These are phyloP conservation scores for Lacerta viridis DNA, from an alignment of 2,797 vertebrate genomes.

Conservation along the genomic window DNA sequence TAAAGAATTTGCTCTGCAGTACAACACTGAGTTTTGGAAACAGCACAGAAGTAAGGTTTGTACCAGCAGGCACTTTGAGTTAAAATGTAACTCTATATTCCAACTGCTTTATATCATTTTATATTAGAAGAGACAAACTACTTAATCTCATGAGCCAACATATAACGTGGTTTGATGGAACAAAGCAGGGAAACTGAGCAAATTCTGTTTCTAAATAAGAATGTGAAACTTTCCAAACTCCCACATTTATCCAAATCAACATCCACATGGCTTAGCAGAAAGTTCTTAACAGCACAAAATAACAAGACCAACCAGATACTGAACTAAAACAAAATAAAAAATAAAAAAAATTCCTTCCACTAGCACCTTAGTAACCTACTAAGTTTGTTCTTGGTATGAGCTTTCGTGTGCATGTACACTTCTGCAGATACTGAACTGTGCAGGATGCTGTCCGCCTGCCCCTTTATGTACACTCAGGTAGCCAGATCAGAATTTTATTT, in stretches of 20 bases:
- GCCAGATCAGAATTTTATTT: background rate
- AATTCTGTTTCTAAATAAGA: slow-evolving; percentile 49
- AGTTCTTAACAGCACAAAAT: background rate
- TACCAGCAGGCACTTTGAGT: slow-evolving; percentile 57
- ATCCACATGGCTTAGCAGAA: slow-evolving; percentile 42
- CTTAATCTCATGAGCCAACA: slow-evolving; percentile 67
- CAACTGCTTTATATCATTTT: slow-evolving; percentile 61
- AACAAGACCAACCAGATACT: slow-evolving; percentile 18
- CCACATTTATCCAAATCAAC: slow-evolving; percentile 2
- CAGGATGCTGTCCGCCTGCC: background rate
- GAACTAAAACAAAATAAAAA: background rate
- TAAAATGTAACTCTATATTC: slow-evolving; percentile 56
- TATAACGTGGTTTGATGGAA: slow-evolving; percentile 58
- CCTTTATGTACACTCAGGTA: background rate
- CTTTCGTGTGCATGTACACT: no score
- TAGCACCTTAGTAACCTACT: no score
- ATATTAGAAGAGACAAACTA: slow-evolving; percentile 68
- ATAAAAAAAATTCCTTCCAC: no score
- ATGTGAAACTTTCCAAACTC: slow-evolving; percentile 43
- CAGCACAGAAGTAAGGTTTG: slow-evolving; percentile 50
- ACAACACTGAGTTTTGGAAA: slow-evolving; percentile 61
- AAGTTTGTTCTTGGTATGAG: no score
- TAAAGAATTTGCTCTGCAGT: slow-evolving; percentile 54
- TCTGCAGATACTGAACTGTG: background rate
- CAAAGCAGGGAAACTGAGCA: slow-evolving; percentile 34